Evolutionary conservation across 2,888 invertebrate genomes (phyloP).

Genomic region (Drosophila percnosoma): DNA sequence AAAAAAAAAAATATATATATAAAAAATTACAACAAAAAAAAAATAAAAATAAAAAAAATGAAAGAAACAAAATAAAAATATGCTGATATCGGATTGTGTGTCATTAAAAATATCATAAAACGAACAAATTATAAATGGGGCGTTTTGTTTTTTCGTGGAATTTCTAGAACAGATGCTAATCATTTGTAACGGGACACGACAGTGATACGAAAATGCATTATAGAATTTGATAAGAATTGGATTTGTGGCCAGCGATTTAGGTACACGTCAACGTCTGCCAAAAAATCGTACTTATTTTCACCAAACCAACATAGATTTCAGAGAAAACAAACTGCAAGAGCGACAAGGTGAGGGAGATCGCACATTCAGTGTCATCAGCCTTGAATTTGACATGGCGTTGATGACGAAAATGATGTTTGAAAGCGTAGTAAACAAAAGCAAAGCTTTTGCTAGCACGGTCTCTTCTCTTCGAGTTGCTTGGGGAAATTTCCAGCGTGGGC

Average conservation of each 20-base stretch:
- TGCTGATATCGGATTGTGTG: constrained; percentile 73
- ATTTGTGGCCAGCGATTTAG: not conserved
- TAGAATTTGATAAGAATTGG: not conserved
- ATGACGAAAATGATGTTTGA: constrained; percentile 42
- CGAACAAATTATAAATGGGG: constrained; percentile 19
- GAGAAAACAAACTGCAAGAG: constrained; percentile 1
- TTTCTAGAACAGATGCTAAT: constrained; percentile 4
- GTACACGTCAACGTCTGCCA: constrained; percentile 50
- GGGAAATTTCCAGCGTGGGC: constrained; percentile 55
- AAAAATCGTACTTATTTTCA: constrained; percentile 30
- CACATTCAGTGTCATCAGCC: constrained; percentile 45
- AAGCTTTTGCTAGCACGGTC: constrained; percentile 35
- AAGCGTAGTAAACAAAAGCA: constrained; percentile 22
- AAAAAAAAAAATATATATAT: constrained; percentile 24
- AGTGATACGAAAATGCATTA: not conserved
- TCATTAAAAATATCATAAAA: constrained; percentile 55
- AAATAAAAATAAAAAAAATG: constrained; percentile 7
- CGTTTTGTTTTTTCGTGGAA: constrained; percentile 44
- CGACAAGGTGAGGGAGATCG: not conserved
- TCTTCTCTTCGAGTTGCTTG: constrained; percentile 21
- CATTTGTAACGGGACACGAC: not conserved
- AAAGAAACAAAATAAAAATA: constrained; percentile 35
- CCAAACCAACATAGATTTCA: constrained; percentile 15
- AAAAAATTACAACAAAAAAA: constrained; percentile 5
- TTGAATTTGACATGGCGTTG: constrained; percentile 25